Evolutionary conservation across 2,888 invertebrate species (phyloP), one percentile per base, ranked within the genome.

Genomic region (Nomada ferruginata): DNA sequence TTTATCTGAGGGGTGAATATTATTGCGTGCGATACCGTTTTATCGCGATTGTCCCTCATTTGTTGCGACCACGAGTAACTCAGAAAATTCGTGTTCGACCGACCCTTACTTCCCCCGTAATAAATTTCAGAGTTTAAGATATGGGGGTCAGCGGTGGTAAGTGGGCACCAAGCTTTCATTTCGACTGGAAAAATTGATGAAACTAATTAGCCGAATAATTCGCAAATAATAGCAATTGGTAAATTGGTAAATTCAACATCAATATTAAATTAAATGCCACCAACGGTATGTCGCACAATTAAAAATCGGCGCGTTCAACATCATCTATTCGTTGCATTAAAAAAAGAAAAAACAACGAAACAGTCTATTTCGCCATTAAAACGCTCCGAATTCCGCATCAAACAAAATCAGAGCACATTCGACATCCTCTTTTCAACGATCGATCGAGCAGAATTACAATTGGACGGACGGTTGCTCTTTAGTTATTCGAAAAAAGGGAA

Each of bases 401-500:
- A 53, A 44, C 15, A 29, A 23, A 66, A 68, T 74, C 53, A 53
- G 53, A 55, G 53, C 20, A 18, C 50, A 57, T 57, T 47, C 47
- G 18, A 23, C 57, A 55, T 65, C 36, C 23, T 55, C 57, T 52
- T 52, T 53, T n/a, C 23, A 61, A 26, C 61, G 66, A 82, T 82
- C 74, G 82, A 75, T 70, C 61, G 75, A 52, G 53, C 15, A 20
- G 76, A 73, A 69, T 78, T 76, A 79, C 76, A 82, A 82, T 84
- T 79, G 76, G 84, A 81, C 69, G 84, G 84, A 61, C 80, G 55
- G 75, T 63, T 74, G 82, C 50, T 59, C 68, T 66, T 68, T 74
- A 87, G 86, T 86, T 85, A 86, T 89, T 90, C 84, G 80, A 75
- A 65, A 66, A 78, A 76, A 53, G 76, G 77, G 86, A 80, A 69